These are phyloP conservation scores for Spheniscus mendiculus DNA, from an alignment of 2,113 vertebrate genomes.

Conservation along the genomic window DNA sequence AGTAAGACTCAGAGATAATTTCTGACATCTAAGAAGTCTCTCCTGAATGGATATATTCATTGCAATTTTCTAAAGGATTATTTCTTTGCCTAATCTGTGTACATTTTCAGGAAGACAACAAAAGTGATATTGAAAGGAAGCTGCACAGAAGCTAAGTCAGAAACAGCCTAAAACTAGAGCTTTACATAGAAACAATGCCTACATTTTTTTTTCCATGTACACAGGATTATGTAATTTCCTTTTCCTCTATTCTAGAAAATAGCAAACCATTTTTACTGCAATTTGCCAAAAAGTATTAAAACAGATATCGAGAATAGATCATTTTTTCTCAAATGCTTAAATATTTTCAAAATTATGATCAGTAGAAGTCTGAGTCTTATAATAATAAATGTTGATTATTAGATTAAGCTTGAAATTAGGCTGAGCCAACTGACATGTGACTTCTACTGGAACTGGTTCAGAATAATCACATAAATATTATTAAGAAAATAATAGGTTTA, in stretches of 20 bases:
- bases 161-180: not conserved
- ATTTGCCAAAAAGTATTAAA: not conserved
- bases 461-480: not conserved
- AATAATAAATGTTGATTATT: not conserved
- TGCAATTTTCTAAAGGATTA: not conserved
- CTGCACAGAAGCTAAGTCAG: not conserved
- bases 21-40: not conserved
- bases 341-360: not conserved
- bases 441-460: not conserved
- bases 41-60: not conserved
- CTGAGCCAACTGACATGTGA: not conserved
- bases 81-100: not conserved
- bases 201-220: fast-evolving
- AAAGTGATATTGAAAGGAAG: not conserved
- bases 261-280: not conserved
- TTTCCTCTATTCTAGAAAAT: not conserved
- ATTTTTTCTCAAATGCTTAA: not conserved
- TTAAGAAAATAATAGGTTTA: not conserved
- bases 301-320: not conserved
- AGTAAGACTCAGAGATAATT: not conserved
- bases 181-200: fast-evolving
- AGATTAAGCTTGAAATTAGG: not conserved
- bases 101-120: not conserved
- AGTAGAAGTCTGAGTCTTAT: not conserved
- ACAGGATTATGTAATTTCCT: not conserved